A percentile compares a stretch with the other conserved stretches of the same genome.
phyloP scores from a whole-genome alignment of 2,113 vertebrate species.

The Entomyzon cyanotis region DNA sequence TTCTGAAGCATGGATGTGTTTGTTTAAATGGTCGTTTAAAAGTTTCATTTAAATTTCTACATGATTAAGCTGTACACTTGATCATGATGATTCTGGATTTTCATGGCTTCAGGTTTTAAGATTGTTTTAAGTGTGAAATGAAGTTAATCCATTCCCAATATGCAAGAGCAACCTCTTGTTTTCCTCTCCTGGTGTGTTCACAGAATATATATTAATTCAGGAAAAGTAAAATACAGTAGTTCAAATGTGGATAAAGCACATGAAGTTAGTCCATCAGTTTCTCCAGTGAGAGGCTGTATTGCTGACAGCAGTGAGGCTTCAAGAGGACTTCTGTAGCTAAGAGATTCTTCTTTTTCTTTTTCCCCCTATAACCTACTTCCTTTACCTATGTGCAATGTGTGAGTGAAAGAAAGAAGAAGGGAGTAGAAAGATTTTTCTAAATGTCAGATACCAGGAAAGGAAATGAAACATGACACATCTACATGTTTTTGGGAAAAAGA shows the following conservation, averaged over 20 bases:
- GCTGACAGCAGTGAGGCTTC: background rate
- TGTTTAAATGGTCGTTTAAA: background rate
- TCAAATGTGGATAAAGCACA: background rate
- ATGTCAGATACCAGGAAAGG: background rate
- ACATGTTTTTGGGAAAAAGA: background rate
- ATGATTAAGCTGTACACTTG: background rate
- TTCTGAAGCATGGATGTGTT: background rate
- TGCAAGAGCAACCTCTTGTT: background rate
- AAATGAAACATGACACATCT: background rate
- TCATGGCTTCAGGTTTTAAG: background rate
- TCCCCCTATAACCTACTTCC: accelerated
- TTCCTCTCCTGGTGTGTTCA: background rate
- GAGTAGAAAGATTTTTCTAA: background rate
- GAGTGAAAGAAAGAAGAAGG: background rate
- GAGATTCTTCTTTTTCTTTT: background rate
- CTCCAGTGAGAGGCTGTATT: background rate
- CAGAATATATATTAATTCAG: background rate
- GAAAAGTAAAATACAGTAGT: background rate
- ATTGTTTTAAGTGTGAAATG: background rate
- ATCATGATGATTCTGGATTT: background rate
- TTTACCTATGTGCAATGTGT: background rate
- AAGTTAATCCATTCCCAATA: background rate
- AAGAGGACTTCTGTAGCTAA: background rate
- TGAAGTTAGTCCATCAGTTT: background rate
- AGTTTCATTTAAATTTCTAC: background rate